These are phyloP conservation scores for Hassar affinis DNA, from an alignment of 2,113 vertebrate genomes.

Conservation along the genomic window DNA sequence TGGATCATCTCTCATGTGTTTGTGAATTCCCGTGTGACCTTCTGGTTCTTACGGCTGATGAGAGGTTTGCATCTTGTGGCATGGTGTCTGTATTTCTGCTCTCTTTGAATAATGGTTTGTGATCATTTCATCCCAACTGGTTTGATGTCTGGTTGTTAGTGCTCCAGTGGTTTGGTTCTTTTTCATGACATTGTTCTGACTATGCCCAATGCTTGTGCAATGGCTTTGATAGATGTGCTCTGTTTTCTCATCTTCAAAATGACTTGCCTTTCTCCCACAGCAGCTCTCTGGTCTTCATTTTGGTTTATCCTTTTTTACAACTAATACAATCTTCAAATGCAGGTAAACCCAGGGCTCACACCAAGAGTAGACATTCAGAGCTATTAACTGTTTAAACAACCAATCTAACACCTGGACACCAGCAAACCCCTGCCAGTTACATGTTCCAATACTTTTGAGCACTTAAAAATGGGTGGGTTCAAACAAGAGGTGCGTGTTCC, in stretches of 20 bases:
- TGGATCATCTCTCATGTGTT: not conserved
- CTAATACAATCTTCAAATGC: not conserved
- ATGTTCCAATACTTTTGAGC: not conserved
- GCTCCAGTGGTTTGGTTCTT: not conserved
- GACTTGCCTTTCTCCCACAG: not conserved
- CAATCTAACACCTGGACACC: not conserved
- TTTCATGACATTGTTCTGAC: not conserved
- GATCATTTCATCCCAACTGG: not conserved
- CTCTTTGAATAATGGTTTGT: not conserved
- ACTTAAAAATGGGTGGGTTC: not conserved
- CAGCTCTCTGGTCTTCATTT: not conserved
- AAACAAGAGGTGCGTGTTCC: not conserved
- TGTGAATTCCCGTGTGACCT: not conserved
- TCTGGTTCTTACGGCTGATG: not conserved
- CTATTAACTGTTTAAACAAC: not conserved
- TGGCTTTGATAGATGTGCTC: not conserved
- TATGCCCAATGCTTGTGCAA: not conserved
- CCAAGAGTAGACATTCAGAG: not conserved
- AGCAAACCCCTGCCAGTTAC: not conserved
- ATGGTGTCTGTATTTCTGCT: not conserved
- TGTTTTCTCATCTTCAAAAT: not conserved
- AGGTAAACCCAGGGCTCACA: not conserved
- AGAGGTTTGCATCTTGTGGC: not conserved
- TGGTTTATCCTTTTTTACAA: not conserved
- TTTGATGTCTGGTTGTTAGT: not conserved